Evolutionary conservation across 2,797 vertebrate genomes (phyloP).

Genomic region (Hoplostethus mediterraneus): DNA sequence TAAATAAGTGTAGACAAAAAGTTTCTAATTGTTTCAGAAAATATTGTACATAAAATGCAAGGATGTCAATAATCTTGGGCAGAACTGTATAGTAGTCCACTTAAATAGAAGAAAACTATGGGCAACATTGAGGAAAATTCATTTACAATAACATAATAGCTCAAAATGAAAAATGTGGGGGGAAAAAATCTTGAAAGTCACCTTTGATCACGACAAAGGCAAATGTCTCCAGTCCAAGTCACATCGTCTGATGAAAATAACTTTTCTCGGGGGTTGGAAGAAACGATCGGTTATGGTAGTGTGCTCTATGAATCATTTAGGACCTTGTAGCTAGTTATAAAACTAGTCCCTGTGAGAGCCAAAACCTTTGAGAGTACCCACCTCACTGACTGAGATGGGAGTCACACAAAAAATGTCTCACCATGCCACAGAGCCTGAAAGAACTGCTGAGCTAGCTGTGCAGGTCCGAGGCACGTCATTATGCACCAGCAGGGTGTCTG

Average conservation of each 20-base stretch:
- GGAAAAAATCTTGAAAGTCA: not conserved
- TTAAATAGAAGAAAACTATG: not conserved
- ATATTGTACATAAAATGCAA: too few species aligned
- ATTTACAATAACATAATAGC: not conserved
- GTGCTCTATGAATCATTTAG: conserved; percentile 38
- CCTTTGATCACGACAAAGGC: conserved; percentile 5
- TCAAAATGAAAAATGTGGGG: not conserved
- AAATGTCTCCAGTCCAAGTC: conserved; percentile 26
- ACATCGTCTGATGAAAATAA: conserved; percentile 4
- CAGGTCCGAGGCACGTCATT: conserved; percentile 64
- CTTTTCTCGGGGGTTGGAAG: not conserved
- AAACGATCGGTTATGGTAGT: conserved; percentile 46
- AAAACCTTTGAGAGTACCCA: conserved; percentile 20
- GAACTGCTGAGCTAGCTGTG: conserved; percentile 74
- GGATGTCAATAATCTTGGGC: too few species aligned
- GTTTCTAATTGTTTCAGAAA: too few species aligned
- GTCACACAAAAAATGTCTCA: conserved; percentile 58
- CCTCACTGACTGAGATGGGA: conserved; percentile 42
- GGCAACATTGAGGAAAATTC: not conserved
- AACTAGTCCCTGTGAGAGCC: conserved; percentile 14
- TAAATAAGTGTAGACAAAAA: too few species aligned
- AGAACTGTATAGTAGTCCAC: too few species aligned
- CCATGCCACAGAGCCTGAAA: conserved; percentile 45
- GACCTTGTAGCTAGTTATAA: conserved; percentile 25
- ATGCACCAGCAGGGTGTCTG: conserved; percentile 59